Conservation (phyloP, 1,140 invertebrate species). For the Drosophila busckii region DNA sequence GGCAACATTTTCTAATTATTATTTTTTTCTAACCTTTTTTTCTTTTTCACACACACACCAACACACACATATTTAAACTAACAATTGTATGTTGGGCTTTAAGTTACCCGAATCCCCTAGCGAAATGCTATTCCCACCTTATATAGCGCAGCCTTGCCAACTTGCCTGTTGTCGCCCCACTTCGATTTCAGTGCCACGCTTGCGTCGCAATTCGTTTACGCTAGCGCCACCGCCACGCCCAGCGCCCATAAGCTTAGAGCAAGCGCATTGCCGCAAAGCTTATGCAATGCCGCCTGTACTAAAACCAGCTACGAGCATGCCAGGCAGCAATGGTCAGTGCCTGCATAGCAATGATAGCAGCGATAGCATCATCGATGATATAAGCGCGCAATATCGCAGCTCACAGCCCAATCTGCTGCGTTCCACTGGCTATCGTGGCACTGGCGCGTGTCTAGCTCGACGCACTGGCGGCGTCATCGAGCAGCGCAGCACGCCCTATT, state of each 20-base stretch:
- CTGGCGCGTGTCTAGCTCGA: slow-evolving; percentile 40
- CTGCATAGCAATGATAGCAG: slow-evolving; percentile 32
- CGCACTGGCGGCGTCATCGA: slow-evolving; percentile 54
- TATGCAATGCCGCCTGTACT: slow-evolving; percentile 60
- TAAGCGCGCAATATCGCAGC: slow-evolving; percentile 56
- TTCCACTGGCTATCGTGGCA: slow-evolving; percentile 20
- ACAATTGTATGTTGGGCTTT: slow-evolving; percentile 11
- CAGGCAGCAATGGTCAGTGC: slow-evolving; percentile 38
- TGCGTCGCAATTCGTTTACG: slow-evolving; percentile 53
- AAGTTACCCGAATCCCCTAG: slow-evolving; percentile 76
- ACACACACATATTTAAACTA: slow-evolving; percentile 6
- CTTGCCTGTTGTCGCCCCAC: slow-evolving; percentile 70
- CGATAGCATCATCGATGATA: slow-evolving; percentile 21
- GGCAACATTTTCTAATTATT: slow-evolving; percentile 66
- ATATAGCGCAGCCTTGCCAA: slow-evolving; percentile 75
- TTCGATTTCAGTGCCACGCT: slow-evolving; percentile 69
- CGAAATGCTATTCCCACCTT: slow-evolving; percentile 78
- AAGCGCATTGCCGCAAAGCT: slow-evolving; percentile 36
- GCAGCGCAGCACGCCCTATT: slow-evolving; percentile 71
- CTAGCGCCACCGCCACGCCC: slow-evolving; percentile 69
- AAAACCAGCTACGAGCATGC: slow-evolving; percentile 73
- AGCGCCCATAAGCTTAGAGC: slow-evolving; percentile 49
- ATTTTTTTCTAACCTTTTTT: slow-evolving; percentile 62
- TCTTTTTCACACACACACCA: slow-evolving; percentile 23
- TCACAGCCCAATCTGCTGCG: slow-evolving; percentile 70